Percentiles rank a stretch among this genome's conserved stretches.
phyloP scores from a whole-genome alignment of 2,113 vertebrate species.

The Eublepharis macularius region DNA sequence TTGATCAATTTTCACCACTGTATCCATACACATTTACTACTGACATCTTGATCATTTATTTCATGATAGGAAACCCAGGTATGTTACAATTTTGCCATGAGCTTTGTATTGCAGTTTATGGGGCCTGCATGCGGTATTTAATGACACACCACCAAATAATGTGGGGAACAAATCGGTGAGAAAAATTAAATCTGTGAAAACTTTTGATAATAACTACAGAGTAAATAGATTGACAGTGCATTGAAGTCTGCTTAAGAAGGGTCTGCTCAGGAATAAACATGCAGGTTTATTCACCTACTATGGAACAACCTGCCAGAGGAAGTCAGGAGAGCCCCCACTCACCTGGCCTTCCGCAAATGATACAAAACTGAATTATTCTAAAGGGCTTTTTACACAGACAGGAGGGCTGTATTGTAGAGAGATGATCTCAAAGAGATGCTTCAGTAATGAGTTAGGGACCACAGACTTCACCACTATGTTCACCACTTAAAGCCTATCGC shows the following conservation, averaged over 20 bases:
- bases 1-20: neutral
- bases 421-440: no score
- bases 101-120: neutral
- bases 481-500: no score
- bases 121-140: neutral
- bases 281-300: neutral
- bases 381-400: no score
- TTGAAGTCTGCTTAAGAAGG: slow-evolving; percentile 38
- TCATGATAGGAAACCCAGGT: neutral
- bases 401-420: no score
- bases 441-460: no score
- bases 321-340: no score
- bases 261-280: slow-evolving; percentile 8
- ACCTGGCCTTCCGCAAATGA: no score
- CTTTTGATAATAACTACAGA: neutral
- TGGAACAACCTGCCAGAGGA: no score
- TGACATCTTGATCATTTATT: neutral
- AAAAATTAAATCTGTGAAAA: neutral
- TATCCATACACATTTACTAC: neutral
- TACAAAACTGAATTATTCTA: no score
- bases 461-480: no score
- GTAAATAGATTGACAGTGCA: neutral
- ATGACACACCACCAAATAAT: neutral
- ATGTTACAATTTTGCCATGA: neutral
- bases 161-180: neutral